These are phyloP conservation scores for Sapayoa aenigma DNA, from an alignment of 2,113 vertebrate genomes.

Conservation along the genomic window DNA sequence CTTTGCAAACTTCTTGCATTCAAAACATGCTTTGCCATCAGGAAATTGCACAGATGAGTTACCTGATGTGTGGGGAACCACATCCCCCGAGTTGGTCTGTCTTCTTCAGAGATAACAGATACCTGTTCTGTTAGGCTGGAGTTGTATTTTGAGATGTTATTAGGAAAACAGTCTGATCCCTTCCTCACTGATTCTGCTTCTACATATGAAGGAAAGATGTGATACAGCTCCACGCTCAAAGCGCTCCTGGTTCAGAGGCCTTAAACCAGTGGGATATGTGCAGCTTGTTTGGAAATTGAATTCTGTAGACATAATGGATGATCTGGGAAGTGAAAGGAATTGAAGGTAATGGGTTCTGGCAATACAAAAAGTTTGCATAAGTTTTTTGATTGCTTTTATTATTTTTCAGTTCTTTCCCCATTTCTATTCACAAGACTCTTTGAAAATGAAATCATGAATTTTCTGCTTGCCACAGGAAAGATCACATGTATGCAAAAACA, in stretches of 20 bases:
- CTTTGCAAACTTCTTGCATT: neutral
- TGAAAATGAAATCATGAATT: neutral
- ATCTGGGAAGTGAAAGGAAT: neutral
- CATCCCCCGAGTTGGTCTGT: neutral
- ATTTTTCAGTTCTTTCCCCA: neutral
- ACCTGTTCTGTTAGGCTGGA: neutral
- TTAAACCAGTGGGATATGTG: neutral
- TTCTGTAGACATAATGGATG: neutral
- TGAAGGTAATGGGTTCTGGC: neutral
- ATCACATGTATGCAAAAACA: neutral
- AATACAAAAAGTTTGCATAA: neutral
- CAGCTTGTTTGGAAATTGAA: neutral
- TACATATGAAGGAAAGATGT: neutral
- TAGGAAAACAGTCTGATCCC: neutral
- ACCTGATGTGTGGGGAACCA: neutral
- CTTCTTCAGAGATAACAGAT: neutral
- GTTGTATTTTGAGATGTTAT: neutral
- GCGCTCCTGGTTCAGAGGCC: neutral
- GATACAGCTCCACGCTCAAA: neutral
- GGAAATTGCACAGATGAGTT: neutral
- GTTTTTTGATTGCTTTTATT: neutral
- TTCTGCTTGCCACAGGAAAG: neutral
- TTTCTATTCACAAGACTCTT: constrained; percentile 1
- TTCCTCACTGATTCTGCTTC: neutral
- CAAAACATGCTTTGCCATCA: neutral